Conservation (phyloP, 2,113 vertebrate genomes). For the Equus quagga region DNA sequence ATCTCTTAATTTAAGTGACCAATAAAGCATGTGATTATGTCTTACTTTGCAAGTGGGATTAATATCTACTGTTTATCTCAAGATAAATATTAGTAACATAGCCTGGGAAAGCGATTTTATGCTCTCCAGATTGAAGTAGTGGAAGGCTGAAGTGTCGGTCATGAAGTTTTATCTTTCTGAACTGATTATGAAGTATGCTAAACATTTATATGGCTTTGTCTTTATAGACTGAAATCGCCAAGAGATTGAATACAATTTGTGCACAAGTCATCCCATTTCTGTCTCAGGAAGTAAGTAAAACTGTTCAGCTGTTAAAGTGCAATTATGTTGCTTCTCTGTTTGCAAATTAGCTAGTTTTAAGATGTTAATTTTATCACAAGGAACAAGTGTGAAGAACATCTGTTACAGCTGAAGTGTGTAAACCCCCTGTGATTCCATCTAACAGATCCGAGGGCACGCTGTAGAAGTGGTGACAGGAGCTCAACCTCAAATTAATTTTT, state of each 20-base stretch:
- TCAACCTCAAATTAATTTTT: conserved; percentile 79
- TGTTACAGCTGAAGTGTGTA: conserved; percentile 88
- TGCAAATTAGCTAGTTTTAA: conserved; percentile 90
- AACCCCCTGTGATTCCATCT: conserved; percentile 84
- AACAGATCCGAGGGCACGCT: conserved; percentile 80
- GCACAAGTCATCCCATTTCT: conserved; percentile 99
- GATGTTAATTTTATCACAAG: conserved; percentile 89
- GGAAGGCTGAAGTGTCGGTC: neutral
- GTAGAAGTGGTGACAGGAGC: conserved; percentile 77
- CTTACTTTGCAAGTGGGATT: conserved; percentile 47
- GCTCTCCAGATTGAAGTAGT: neutral
- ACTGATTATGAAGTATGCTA: conserved; percentile 65
- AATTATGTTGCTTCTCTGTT: conserved; percentile 90
- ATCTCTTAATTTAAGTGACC: conserved; percentile 59
- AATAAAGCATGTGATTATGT: neutral
- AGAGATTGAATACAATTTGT: conserved; percentile 99
- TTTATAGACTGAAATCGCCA: conserved; percentile 97
- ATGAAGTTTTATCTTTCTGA: conserved; percentile 61
- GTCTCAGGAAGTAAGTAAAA: conserved; percentile 98
- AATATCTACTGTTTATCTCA: conserved; percentile 50
- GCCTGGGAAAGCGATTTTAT: neutral
- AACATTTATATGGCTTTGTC: conserved; percentile 81
- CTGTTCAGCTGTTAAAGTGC: conserved; percentile 88
- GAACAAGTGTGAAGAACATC: conserved; percentile 89
- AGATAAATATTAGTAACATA: conserved; percentile 51